Base-by-base conservation (phyloP, 2,888 invertebrate genomes). In the Amphiduros pacificus region DNA sequence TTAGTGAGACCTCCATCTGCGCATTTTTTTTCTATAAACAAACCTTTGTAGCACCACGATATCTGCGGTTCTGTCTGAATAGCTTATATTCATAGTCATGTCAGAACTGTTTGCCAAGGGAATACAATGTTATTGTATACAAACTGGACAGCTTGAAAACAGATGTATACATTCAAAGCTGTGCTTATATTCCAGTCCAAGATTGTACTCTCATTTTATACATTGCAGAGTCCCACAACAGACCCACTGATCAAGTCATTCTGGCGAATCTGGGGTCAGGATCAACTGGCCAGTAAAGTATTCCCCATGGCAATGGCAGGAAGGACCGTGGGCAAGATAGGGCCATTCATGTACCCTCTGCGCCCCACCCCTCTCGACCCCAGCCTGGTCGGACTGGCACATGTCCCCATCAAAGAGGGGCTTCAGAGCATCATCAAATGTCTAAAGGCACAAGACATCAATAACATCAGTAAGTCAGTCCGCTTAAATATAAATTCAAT, bases 351-450 rank as follows among this genome's bases (percentile, higher is more conserved):
- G 41, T 64, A 67, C n/a, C 58, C 58, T 22, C 52, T 63, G 17
- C 53, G 55, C 1, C 44, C 55, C 1, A 51, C 17, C 24, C 60
- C 54, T 50, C 20, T 62, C 14, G 61, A 53, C 24, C 32, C 55
- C 22, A n/a, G 51, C 4, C 31, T 60, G 2, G 22, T 26, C n/a
- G 40, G 51, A 2, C 40, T 60, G 22, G 62, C 67, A 0, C 70
- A 69, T 22, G 69, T 71, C 9, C 71, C 71, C 1, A 67, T 71
- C n/a, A 71, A 71, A 22, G 71, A 71, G 62, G 71, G 71, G 1
- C 56, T 71, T 6, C 71, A 71, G 48, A 71, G 69, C 52, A 66
- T 71, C 58, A 71, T 71, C 51, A 71, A 71, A 55, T 69, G 71
- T 51, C 67, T 71, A 29, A 71, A 71, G 31, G 65, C 71, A 0